phyloP scores from a whole-genome alignment of 2,797 vertebrate species.

The Podarcis siculus region DNA sequence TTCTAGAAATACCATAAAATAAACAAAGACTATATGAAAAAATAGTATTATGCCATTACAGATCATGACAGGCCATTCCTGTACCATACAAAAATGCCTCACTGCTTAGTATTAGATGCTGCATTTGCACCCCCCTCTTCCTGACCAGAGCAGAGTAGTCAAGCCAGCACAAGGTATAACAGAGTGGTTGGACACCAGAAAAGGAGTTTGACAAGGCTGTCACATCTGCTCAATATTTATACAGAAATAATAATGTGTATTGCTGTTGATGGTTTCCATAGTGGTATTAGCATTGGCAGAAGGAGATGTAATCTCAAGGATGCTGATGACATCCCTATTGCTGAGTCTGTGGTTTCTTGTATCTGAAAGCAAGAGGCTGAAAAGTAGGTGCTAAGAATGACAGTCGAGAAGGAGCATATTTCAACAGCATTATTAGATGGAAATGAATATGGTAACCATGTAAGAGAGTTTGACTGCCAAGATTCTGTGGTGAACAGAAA shows the following conservation, averaged over 20 bases:
- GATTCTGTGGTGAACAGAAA: constrained; percentile 29
- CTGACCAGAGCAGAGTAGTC: constrained; percentile 71
- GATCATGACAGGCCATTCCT: background rate
- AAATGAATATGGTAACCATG: constrained; percentile 53
- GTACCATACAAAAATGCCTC: constrained; percentile 25
- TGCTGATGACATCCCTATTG: constrained; percentile 75
- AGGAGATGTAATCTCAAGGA: constrained; percentile 79
- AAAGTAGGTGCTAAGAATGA: constrained; percentile 58
- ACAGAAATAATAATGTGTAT: constrained; percentile 78
- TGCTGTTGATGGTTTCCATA: constrained; percentile 81
- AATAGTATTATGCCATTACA: constrained; percentile 11
- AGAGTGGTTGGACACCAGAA: constrained; percentile 77
- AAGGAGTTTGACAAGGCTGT: constrained; percentile 83
- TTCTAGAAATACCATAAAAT: background rate
- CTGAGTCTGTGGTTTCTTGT: constrained; percentile 77
- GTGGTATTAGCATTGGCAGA: constrained; percentile 82
- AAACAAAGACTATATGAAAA: background rate
- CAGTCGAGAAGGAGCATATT: constrained; percentile 61
- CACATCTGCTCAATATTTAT: constrained; percentile 82
- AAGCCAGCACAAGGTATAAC: constrained; percentile 77
- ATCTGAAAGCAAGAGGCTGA: constrained; percentile 52
- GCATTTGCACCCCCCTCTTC: constrained; percentile 32
- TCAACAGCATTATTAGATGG: constrained; percentile 58
- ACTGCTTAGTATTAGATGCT: constrained; percentile 35
- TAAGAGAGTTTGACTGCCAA: constrained; percentile 41